These are phyloP conservation scores for Tenthredo scrophulariae DNA, from an alignment of 2,888 invertebrate species.

Conservation along the genomic window DNA sequence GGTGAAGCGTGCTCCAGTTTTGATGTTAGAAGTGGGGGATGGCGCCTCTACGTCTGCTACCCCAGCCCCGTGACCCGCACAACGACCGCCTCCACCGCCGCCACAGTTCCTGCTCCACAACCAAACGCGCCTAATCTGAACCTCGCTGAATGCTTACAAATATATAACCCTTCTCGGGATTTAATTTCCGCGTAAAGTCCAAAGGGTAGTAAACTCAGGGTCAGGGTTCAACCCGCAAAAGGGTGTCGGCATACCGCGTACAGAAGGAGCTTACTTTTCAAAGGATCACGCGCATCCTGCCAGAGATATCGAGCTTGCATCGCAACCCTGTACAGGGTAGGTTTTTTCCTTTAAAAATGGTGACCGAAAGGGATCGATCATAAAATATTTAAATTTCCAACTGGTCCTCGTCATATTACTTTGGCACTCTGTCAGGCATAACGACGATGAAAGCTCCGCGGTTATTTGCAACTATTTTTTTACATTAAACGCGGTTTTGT, in stretches of 20 bases:
- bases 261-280: not conserved
- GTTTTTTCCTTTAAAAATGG: not conserved
- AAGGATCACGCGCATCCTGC: constrained; percentile 29
- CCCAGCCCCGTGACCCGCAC: constrained; percentile 61
- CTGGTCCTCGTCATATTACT: constrained; percentile 9
- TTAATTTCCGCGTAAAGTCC: constrained; percentile 34
- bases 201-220: constrained; percentile 41
- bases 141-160: constrained; percentile 18
- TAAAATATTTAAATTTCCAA: not conserved
- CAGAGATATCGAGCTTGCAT: constrained; percentile 11
- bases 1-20: constrained; percentile 47
- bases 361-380: not conserved
- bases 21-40: constrained; percentile 52
- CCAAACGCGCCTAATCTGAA: constrained; percentile 47
- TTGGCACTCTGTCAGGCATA: not conserved
- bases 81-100: not conserved
- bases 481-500: constrained; percentile 10
- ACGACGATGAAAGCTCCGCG: not conserved
- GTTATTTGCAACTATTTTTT: not conserved
- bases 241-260: constrained; percentile 36
- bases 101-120: constrained; percentile 44
- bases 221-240: constrained; percentile 38
- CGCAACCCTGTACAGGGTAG: not conserved
- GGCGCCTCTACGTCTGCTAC: constrained; percentile 72
- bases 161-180: constrained; percentile 34